Evolutionary conservation across 1,140 invertebrate species (phyloP).

Genomic region (Eumaeus atala): DNA sequence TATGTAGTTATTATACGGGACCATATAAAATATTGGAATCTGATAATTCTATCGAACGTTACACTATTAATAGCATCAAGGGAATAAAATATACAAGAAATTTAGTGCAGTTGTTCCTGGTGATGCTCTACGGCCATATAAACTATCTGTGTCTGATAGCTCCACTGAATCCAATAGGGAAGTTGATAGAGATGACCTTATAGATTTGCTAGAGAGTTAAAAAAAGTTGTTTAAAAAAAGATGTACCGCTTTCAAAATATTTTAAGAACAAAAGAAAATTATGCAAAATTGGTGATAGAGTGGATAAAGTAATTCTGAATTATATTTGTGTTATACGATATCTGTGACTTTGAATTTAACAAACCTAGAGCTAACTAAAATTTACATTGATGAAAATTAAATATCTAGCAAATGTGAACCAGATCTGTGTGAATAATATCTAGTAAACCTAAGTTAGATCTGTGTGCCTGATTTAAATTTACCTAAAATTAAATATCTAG

Average conservation of each 20-base stretch:
- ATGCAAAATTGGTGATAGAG: neutral
- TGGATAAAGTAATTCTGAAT: neutral
- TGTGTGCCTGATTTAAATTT: no score
- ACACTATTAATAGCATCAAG: conserved; percentile 25
- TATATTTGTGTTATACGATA: no score
- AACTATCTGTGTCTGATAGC: no score
- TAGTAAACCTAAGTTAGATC: no score
- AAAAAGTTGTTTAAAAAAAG: no score
- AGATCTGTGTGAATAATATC: no score
- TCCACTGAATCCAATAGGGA: conserved; percentile 15
- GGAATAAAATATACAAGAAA: conserved; percentile 26
- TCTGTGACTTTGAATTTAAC: neutral
- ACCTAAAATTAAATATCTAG: neutral
- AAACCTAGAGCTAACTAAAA: neutral
- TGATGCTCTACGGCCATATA: conserved; percentile 17
- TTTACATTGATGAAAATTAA: neutral
- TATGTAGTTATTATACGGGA: no score
- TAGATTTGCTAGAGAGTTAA: conserved; percentile 23
- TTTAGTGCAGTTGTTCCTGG: conserved; percentile 21
- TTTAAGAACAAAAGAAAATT: neutral
- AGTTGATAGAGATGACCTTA: conserved; percentile 22
- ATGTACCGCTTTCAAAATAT: neutral
- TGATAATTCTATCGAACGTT: conserved; percentile 15
- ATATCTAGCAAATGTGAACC: neutral
- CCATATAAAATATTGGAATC: conserved; percentile 23